phyloP scores from a whole-genome alignment of 2,888 invertebrate genomes.

The Ectropis crepuscularia region DNA sequence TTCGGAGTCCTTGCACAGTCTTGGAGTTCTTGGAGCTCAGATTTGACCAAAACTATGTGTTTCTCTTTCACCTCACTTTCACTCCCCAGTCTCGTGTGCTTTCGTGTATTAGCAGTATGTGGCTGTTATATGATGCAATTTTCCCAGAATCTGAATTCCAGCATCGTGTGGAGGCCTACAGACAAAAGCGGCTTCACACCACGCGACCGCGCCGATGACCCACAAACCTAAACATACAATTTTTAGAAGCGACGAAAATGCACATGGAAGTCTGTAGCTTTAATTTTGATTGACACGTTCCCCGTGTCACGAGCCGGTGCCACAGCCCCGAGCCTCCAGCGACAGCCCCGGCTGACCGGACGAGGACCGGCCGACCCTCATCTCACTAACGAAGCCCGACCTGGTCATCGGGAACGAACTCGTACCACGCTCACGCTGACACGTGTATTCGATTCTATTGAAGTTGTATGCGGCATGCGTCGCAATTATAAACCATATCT shows the following conservation, averaged over 20 bases:
- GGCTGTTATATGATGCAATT: too few relatives aligned
- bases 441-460: slow-evolving; percentile 28
- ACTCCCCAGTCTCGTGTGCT: too few relatives aligned
- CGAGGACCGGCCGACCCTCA: slow-evolving; percentile 8
- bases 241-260: slow-evolving; percentile 6
- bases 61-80: too few relatives aligned
- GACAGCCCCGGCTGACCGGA: slow-evolving; percentile 2
- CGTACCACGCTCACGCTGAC: slow-evolving; percentile 19
- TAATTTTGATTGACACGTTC: slow-evolving; percentile 18
- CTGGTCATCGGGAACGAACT: slow-evolving; percentile 13
- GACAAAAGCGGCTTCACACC: too few relatives aligned
- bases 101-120: too few relatives aligned
- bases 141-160: too few relatives aligned
- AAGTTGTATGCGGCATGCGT: slow-evolving; percentile 16
- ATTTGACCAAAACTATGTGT: too few relatives aligned
- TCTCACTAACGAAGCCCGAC: slow-evolving; percentile 17
- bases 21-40: too few relatives aligned
- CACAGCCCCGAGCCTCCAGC: neutral
- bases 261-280: slow-evolving; percentile 5
- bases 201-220: neutral
- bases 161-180: too few relatives aligned
- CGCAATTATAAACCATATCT: too few relatives aligned
- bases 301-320: neutral
- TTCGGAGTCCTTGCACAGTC: too few relatives aligned
- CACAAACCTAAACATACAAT: slow-evolving; percentile 2